phyloP scores from a whole-genome alignment of 2,113 vertebrate genomes.

The Dendrocopos noguchii region DNA sequence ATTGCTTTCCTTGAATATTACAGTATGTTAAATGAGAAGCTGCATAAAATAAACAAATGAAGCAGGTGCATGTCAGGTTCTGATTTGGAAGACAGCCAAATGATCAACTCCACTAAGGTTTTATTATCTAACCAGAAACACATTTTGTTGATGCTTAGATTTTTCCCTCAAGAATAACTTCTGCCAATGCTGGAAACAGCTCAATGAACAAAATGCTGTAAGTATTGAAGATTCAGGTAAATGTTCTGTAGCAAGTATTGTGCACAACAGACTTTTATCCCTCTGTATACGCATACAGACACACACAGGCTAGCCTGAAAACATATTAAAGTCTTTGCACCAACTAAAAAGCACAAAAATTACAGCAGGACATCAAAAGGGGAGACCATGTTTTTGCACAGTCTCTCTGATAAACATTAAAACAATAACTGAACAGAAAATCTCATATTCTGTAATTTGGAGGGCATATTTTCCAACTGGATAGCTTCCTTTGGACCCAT shows the following conservation, averaged over 20 bases:
- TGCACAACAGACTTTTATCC: not conserved
- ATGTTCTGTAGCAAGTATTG: not conserved
- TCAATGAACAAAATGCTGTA: slow-evolving; percentile 47
- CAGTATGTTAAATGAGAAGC: slow-evolving; percentile 47
- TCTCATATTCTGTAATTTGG: not conserved
- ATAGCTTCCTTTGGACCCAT: not conserved
- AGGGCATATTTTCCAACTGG: slow-evolving; percentile 18
- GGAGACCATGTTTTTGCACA: not conserved
- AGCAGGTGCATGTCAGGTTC: slow-evolving; percentile 66
- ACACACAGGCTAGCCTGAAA: not conserved
- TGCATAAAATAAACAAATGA: slow-evolving; percentile 60
- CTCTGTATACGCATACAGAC: not conserved
- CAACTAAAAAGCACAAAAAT: not conserved
- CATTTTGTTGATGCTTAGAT: slow-evolving; percentile 74
- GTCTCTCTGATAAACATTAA: slow-evolving; percentile 19
- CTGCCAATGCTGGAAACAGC: slow-evolving; percentile 66
- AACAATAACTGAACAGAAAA: not conserved
- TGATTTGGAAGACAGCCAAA: slow-evolving; percentile 53
- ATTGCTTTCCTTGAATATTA: slow-evolving; percentile 59
- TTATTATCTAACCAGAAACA: slow-evolving; percentile 77
- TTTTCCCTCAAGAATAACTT: slow-evolving; percentile 67
- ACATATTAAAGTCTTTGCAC: not conserved
- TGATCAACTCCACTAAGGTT: slow-evolving; percentile 64
- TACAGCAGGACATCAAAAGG: not conserved
- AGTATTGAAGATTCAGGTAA: slow-evolving; percentile 27